phyloP scores from a whole-genome alignment of 2,888 invertebrate genomes.

The Exocentrus adspersus region DNA sequence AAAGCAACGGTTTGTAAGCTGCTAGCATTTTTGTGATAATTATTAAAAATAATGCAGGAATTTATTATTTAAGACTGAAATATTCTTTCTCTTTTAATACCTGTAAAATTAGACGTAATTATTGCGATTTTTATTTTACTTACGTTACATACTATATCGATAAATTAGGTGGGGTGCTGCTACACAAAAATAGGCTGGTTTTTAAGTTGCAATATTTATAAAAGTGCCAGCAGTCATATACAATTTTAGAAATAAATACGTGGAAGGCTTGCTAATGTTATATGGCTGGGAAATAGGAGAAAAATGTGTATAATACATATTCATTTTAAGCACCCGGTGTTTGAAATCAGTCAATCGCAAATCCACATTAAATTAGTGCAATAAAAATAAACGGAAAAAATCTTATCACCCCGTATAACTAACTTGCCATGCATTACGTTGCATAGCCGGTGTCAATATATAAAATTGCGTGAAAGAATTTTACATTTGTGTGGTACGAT shows the following conservation, averaged over 20 bases:
- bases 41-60: constrained; percentile 6
- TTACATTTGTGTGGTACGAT: neutral
- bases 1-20: neutral
- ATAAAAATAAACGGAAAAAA: neutral
- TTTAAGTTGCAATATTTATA: neutral
- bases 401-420: neutral
- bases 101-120: neutral
- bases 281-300: neutral
- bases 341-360: neutral
- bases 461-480: no score
- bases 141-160: neutral
- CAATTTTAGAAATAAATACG: neutral
- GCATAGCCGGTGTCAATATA: no score
- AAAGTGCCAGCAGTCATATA: neutral
- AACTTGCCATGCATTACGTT: no score
- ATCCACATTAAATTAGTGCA: neutral
- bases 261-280: neutral
- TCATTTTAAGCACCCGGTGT: neutral
- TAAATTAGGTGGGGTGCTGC: neutral
- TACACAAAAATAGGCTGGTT: neutral
- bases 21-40: constrained; percentile 17
- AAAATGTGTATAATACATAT: neutral
- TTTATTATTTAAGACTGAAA: constrained; percentile 18
- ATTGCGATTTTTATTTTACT: neutral
- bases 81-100: neutral